A percentile compares a stretch with the other conserved stretches of the same genome.
Conservation (phyloP, 64 coral and sea anemone genomes). For the Stylophora pistillata region DNA sequence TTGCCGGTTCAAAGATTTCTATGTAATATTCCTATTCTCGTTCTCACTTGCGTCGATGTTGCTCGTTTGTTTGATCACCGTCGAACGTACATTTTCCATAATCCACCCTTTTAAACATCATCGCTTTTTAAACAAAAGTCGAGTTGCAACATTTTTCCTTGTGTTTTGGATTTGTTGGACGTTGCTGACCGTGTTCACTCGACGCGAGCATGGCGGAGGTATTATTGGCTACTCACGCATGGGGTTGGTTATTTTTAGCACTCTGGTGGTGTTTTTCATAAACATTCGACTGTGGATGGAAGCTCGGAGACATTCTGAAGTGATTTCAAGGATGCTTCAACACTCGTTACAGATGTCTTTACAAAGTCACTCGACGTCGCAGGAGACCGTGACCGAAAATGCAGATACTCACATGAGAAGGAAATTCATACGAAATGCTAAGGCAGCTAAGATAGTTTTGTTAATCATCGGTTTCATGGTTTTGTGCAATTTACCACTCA, state of each 20-base stretch:
- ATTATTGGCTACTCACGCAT: slow-evolving; percentile 52
- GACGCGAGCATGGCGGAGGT: slow-evolving; percentile 36
- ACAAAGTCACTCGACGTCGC: neutral
- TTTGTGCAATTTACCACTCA: slow-evolving; percentile 54
- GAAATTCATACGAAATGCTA: slow-evolving; percentile 20
- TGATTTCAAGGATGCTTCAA: neutral
- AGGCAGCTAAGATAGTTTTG: slow-evolving; percentile 41
- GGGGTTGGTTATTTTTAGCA: slow-evolving; percentile 41
- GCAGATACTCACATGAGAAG: neutral
- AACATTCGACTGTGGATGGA: slow-evolving; percentile 39
- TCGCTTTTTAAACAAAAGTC: slow-evolving; percentile 25
- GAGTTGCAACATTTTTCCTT: neutral
- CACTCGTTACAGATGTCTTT: neutral
- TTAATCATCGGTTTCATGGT: slow-evolving; percentile 37
- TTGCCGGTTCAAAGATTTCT: slow-evolving; percentile 59
- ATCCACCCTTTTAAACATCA: slow-evolving; percentile 57
- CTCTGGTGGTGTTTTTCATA: slow-evolving; percentile 16
- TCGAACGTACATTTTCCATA: slow-evolving; percentile 51
- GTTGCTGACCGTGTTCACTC: slow-evolving; percentile 35
- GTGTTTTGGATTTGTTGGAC: slow-evolving; percentile 53
- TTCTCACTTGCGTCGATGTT: slow-evolving; percentile 33
- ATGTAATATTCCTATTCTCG: slow-evolving; percentile 47
- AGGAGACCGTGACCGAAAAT: neutral
- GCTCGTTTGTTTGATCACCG: slow-evolving; percentile 36
- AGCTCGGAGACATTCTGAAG: slow-evolving; percentile 2